Percentiles rank a stretch among this genome's conserved stretches.
These are phyloP conservation scores for Cephalopholis sonnerati DNA, from an alignment of 2,113 vertebrate genomes.

Conservation along the genomic window DNA sequence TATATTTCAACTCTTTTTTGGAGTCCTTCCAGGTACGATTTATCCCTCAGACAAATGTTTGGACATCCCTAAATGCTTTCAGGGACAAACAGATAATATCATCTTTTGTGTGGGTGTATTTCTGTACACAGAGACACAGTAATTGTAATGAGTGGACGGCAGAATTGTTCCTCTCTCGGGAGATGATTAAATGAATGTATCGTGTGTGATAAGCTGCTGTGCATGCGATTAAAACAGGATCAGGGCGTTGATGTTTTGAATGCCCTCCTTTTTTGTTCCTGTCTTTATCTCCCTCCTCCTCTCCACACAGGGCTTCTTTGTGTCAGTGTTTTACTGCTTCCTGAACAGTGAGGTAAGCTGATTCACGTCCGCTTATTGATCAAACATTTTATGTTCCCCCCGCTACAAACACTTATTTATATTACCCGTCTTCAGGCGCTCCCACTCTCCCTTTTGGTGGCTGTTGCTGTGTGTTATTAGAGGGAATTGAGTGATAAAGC, in stretches of 20 bases:
- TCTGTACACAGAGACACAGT: neutral
- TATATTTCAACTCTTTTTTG: conserved; percentile 98
- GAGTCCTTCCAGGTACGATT: conserved; percentile 95
- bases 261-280: conserved; percentile 18
- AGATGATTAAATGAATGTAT: conserved; percentile 37
- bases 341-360: conserved; percentile 93
- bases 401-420: conserved; percentile 31
- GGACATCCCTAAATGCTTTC: neutral
- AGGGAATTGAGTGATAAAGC: conserved; percentile 20
- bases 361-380: conserved; percentile 47
- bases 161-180: neutral
- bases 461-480: conserved; percentile 31
- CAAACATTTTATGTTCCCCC: conserved; percentile 15
- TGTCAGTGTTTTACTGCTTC: conserved; percentile 95
- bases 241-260: conserved; percentile 30
- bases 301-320: conserved; percentile 91
- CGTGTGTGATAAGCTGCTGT: conserved; percentile 39
- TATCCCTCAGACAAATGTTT: too few relatives aligned
- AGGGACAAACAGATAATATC: neutral
- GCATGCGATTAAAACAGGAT: conserved; percentile 50
- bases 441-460: conserved; percentile 23
- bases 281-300: conserved; percentile 41
- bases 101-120: neutral
- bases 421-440: neutral
- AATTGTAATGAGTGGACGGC: conserved; percentile 26